A percentile compares a stretch with the other conserved stretches of the same genome.
Evolutionary conservation across 2,113 vertebrate genomes (phyloP).

Genomic region (Apistogramma diplotaenia): DNA sequence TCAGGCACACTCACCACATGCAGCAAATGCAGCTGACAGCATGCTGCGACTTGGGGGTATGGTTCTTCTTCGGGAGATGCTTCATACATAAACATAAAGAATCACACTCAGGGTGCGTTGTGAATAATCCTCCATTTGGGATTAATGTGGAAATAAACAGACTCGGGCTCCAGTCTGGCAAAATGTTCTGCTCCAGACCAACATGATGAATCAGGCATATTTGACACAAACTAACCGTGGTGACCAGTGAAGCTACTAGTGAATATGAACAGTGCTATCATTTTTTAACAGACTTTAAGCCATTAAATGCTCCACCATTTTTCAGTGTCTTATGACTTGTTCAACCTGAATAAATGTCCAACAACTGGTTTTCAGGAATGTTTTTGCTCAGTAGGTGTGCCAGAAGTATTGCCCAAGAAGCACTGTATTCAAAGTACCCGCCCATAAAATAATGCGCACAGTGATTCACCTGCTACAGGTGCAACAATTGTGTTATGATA

Average conservation of each 20-base stretch:
- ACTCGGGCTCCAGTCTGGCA: neutral
- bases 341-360: neutral
- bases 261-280: neutral
- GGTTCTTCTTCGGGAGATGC: neutral
- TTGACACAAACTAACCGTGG: neutral
- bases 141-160: neutral
- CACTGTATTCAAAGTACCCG: neutral
- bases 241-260: neutral
- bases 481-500: neutral
- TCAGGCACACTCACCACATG: neutral
- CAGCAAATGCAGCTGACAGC: constrained; percentile 28
- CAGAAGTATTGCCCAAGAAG: neutral
- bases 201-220: neutral
- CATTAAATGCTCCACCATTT: no score
- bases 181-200: neutral
- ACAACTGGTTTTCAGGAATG: neutral
- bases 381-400: neutral
- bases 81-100: constrained; percentile 23
- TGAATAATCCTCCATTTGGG: neutral
- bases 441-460: neutral
- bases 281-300: no score
- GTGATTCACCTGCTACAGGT: neutral
- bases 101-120: neutral
- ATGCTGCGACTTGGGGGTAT: neutral
- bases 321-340: no score